phyloP scores from a whole-genome alignment of 2,797 vertebrate genomes.

The Lagodon rhomboides region DNA sequence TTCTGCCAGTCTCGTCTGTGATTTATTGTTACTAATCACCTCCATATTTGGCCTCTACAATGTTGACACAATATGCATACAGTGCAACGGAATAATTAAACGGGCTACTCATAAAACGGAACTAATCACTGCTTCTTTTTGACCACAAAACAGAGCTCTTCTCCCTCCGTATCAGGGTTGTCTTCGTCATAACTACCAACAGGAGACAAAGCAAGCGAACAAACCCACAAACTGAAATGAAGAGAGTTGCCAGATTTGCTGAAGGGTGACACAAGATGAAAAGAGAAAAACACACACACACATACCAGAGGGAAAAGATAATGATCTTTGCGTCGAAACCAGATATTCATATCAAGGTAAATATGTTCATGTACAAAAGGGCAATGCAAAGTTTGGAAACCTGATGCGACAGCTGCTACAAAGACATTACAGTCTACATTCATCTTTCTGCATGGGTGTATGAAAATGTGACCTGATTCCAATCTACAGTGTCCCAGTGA shows the following conservation, averaged over 20 bases:
- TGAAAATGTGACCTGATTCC: constrained; percentile 54
- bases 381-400: constrained; percentile 28
- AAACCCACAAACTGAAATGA: constrained; percentile 12
- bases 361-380: not conserved
- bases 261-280: constrained; percentile 11
- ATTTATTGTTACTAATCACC: constrained; percentile 23
- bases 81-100: not conserved
- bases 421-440: constrained; percentile 11
- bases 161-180: not conserved
- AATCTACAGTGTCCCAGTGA: constrained; percentile 56
- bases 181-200: not conserved
- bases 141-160: not conserved
- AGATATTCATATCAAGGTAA: constrained; percentile 5
- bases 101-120: not conserved
- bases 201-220: not conserved
- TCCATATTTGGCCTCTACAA: constrained; percentile 1
- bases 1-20: not conserved
- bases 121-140: not conserved
- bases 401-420: constrained; percentile 12
- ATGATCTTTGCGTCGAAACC: not conserved
- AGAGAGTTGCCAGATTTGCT: constrained; percentile 5
- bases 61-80: constrained; percentile 8
- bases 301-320: constrained; percentile 12
- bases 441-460: constrained; percentile 23
- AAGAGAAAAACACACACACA: constrained; percentile 2